Conservation (phyloP, 2,888 invertebrate genomes). For the Byasa hedistus region DNA sequence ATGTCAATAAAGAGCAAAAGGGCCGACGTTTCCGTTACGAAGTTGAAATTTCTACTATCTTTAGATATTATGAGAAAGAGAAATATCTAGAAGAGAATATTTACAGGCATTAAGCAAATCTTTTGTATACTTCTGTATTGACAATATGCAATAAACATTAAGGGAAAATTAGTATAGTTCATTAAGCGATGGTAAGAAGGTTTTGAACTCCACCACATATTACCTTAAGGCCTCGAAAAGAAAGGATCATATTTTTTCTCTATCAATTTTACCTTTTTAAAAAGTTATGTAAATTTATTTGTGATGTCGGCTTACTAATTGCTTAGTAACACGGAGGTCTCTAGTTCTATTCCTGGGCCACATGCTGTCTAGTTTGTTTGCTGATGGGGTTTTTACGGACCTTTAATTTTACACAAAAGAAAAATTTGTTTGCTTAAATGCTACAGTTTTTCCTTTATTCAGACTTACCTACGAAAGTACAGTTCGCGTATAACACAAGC, state of each 20-base stretch:
- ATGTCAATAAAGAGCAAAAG: slow-evolving; percentile 22
- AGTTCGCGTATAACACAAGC: too few relatives aligned
- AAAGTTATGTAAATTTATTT: neutral
- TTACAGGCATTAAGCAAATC: neutral
- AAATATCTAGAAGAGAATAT: too few relatives aligned
- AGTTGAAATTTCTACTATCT: slow-evolving; percentile 12
- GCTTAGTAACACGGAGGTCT: neutral
- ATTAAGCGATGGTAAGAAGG: too few relatives aligned
- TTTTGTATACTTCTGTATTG: neutral
- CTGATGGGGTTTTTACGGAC: neutral
- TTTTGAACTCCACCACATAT: too few relatives aligned
- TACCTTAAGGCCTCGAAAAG: too few relatives aligned
- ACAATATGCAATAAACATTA: too few relatives aligned
- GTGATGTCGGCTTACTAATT: neutral
- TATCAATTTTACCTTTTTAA: neutral
- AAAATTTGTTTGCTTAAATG: too few relatives aligned
- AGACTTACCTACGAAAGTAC: too few relatives aligned
- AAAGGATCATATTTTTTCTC: too few relatives aligned
- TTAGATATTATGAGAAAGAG: neutral
- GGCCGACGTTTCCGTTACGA: slow-evolving; percentile 8
- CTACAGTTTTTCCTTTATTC: too few relatives aligned
- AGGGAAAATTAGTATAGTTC: too few relatives aligned
- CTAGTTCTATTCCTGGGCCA: neutral
- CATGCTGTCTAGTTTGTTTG: neutral
- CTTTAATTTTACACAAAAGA: neutral